Percentiles rank a stretch among this genome's conserved stretches.
Evolutionary conservation across 2,113 vertebrate genomes (phyloP).

Genomic region (Raja brachyura): DNA sequence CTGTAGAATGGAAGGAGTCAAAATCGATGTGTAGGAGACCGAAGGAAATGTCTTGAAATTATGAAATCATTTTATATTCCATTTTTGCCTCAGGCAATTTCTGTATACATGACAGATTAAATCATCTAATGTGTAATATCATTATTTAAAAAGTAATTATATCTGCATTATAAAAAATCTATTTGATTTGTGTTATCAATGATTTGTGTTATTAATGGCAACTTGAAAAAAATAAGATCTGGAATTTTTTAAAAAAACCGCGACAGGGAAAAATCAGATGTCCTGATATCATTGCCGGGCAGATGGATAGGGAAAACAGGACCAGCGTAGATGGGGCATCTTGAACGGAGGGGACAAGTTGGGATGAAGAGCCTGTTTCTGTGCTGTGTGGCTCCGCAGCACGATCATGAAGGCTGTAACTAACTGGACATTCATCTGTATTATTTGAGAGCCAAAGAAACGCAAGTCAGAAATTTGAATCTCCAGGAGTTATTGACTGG

Average conservation of each 20-base stretch:
- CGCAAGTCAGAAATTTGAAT: neutral
- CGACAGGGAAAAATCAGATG: neutral
- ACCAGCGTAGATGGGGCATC: no score
- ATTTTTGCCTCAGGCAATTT: neutral
- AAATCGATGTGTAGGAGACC: neutral
- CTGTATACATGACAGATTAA: neutral
- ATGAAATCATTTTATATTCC: neutral
- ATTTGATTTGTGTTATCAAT: neutral
- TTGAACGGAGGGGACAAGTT: no score
- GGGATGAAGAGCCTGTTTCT: no score
- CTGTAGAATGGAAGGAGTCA: neutral
- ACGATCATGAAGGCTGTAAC: no score
- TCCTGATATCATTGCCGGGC: neutral
- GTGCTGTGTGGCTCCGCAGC: no score
- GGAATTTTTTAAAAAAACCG: neutral
- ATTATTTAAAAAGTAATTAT: neutral
- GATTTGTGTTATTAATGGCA: neutral
- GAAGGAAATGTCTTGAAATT: neutral
- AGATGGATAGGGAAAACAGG: no score
- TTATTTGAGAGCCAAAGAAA: neutral
- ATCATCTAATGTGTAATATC: neutral
- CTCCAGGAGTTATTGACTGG: neutral
- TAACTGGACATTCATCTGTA: neutral
- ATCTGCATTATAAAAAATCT: neutral
- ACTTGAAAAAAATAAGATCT: neutral